Evolutionary conservation across 2,888 invertebrate genomes (phyloP).

Genomic region (Onthophagus sagittarius): DNA sequence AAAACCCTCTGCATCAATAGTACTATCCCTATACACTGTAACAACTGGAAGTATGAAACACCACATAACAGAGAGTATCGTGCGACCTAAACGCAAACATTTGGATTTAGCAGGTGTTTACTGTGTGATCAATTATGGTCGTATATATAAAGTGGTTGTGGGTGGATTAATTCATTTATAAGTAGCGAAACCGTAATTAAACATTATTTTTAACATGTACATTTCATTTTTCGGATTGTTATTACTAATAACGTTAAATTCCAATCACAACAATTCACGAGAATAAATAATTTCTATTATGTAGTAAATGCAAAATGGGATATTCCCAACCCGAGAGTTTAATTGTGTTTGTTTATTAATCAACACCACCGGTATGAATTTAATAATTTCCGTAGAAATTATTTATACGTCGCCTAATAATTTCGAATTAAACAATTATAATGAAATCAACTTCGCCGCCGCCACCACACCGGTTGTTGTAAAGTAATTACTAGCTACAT

Average conservation of each 20-base stretch:
- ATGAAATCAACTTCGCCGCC: neutral
- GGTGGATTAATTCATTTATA: no score
- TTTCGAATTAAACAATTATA: neutral
- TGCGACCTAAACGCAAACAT: neutral
- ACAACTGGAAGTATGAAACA: neutral
- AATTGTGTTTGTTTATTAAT: neutral
- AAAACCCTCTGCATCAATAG: neutral
- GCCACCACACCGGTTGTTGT: neutral
- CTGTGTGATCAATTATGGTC: neutral
- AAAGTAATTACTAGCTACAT: neutral
- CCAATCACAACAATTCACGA: neutral
- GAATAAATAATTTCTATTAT: neutral
- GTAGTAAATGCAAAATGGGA: neutral
- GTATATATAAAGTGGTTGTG: neutral
- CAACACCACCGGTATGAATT: neutral
- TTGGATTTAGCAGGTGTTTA: neutral
- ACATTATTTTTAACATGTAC: no score
- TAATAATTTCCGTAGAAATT: neutral
- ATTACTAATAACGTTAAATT: neutral
- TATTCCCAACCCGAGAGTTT: neutral
- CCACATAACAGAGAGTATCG: neutral
- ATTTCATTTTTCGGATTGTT: no score
- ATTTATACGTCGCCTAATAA: neutral
- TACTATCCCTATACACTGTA: no score
- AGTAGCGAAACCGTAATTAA: no score